Evolutionary conservation across 2,888 invertebrate species (phyloP), one percentile per base, ranked within the genome.

Genomic region (Leucania comma): DNA sequence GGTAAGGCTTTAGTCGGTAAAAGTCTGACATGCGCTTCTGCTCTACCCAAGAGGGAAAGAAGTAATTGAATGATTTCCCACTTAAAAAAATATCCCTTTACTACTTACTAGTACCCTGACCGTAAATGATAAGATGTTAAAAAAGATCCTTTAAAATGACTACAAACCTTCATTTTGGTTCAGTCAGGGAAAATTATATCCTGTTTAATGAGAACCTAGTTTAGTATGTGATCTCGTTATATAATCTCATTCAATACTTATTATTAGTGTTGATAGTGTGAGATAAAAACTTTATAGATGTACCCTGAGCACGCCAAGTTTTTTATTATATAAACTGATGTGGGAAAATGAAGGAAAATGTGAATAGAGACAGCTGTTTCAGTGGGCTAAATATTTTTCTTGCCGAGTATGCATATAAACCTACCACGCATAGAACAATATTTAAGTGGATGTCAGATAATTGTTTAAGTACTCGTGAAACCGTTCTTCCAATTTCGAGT

Each of bases 211-310:
- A 14, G 77, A 73, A 60, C 50, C 6, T 9, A 10, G 48, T 24
- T 38, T 32, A 60, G 42, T 50, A 46, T 51, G 24, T 56, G 48
- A 56, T 53, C 58, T 62, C 22, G n/a, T 75, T 62, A 58, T 48
- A 53, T 77, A 62, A 75, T 59, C 58, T 53, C 24, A 58, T 48
- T 62, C 29, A 60, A 56, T 53, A 70, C n/a, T 26, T 58, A 58
- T 62, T 53, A 77, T 70, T 77, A 62, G 22, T 62, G 48, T 54
- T 77, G 58, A 70, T 71, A 53, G 20, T 56, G 32, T 60, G 46
- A 32, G 32, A 73, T 17, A 53, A 73, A 75, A 57, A 20, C 22
- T n/a, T 54, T 26, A 70, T 62, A 20, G 42, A 48, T 60, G 29
- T 32, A 50, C 50, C 12, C 10, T 22, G 26, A 22, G 38, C 74